phyloP scores from a whole-genome alignment of 1,140 invertebrate species.

The Agrypnia vestita region DNA sequence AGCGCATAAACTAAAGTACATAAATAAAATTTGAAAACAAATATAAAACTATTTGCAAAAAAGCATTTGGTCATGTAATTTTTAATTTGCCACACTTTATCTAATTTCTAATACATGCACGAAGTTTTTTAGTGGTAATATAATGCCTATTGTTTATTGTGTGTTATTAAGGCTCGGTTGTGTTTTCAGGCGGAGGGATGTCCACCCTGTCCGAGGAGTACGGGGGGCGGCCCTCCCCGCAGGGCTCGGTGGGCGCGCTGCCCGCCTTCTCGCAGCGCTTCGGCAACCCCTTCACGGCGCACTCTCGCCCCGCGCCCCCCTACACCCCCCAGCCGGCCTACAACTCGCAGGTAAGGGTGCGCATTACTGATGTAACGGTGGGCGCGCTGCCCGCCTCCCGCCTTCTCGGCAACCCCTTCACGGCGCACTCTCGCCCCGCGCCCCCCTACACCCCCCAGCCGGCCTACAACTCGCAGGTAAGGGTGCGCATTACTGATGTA shows the following conservation, averaged over 20 bases:
- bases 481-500: too few relatives aligned
- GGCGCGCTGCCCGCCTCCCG: slow-evolving; percentile 51
- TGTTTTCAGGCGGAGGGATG: slow-evolving; percentile 22
- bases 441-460: slow-evolving; percentile 40
- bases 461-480: slow-evolving; percentile 51
- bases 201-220: slow-evolving; percentile 31
- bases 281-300: slow-evolving; percentile 46
- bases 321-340: slow-evolving; percentile 47
- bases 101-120: too few relatives aligned
- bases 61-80: too few relatives aligned
- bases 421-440: slow-evolving; percentile 44
- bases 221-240: slow-evolving; percentile 27
- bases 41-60: too few relatives aligned
- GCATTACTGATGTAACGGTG: too few relatives aligned
- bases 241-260: slow-evolving; percentile 35
- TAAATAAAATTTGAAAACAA: too few relatives aligned
- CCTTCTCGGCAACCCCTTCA: slow-evolving; percentile 53
- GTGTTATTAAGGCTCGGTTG: too few relatives aligned
- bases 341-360: slow-evolving; percentile 41
- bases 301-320: slow-evolving; percentile 37
- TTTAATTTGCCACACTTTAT: too few relatives aligned
- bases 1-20: too few relatives aligned
- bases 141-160: too few relatives aligned
- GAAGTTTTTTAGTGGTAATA: too few relatives aligned
- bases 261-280: slow-evolving; percentile 57